A percentile compares a stretch with the other conserved stretches of the same genome.
These are phyloP conservation scores for Prostheceraeus crozeri DNA, from an alignment of 2,888 invertebrate genomes.

Conservation along the genomic window DNA sequence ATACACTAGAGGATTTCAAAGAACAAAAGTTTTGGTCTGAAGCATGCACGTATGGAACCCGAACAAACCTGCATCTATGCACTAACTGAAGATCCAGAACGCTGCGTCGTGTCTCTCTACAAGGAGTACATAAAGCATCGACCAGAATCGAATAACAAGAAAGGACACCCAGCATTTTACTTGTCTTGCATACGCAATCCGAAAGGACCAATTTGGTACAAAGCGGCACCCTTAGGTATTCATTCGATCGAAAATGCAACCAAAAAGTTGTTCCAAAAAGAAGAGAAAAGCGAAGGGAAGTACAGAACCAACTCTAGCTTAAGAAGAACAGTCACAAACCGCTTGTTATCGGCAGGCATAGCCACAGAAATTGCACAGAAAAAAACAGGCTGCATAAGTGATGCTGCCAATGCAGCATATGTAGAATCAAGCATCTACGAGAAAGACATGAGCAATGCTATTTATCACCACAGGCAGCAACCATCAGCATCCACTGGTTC, in stretches of 20 bases:
- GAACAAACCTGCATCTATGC: constrained; percentile 23
- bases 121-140: constrained; percentile 17
- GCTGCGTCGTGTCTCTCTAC: constrained; percentile 22
- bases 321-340: constrained; percentile 21
- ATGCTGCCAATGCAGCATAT: constrained; percentile 26
- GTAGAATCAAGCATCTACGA: constrained; percentile 22
- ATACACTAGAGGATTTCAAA: constrained; percentile 19
- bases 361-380: constrained; percentile 28
- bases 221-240: constrained; percentile 2
- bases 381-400: constrained; percentile 22
- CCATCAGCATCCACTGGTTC: too few relatives aligned
- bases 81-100: constrained; percentile 14
- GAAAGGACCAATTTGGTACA: constrained; percentile 21
- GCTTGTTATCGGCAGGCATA: constrained; percentile 19
- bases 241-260: constrained; percentile 30
- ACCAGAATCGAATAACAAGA: constrained; percentile 15
- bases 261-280: constrained; percentile 18
- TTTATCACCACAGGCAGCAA: too few relatives aligned
- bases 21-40: constrained; percentile 22
- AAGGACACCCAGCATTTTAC: constrained; percentile 14
- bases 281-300: too few relatives aligned
- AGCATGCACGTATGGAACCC: constrained; percentile 25
- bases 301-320: constrained; percentile 26
- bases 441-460: constrained; percentile 16
- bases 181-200: neutral